Base-by-base conservation (phyloP, 2,797 vertebrate species). In the Peromyscus attwateri region DNA sequence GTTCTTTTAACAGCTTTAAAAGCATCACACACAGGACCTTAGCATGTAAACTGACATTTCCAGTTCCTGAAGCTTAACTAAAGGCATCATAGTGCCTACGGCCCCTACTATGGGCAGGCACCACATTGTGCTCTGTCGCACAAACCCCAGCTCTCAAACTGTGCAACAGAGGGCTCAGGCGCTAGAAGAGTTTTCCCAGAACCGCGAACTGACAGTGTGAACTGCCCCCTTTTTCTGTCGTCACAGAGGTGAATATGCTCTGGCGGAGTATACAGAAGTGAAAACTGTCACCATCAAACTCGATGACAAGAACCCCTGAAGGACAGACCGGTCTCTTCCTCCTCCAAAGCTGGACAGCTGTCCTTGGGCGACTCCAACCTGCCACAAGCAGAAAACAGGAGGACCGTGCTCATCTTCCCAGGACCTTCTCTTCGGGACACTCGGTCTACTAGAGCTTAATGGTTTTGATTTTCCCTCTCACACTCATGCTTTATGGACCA, bases 271-370 rank as follows among this genome's bases (percentile, higher is more conserved):
- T 97, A 99, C 99, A 0, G 99, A 99, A 98, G 99, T 99, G 97
- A 99, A 99, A 98, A 99, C 99, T 0, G 99, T 99, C 98, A 99
- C 99, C 96, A 99, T 99, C 97, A 99, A 99, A 98, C 98, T 99
- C 52, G 98, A 98, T 2, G 98, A 99, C 98, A 99, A 99, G 96
- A 98, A 91, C 55, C 97, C 98, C 34, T 99, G 98, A 98, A 52
- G 84, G 37, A 76, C 57, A 97, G 96, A 89, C 4, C 13, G 6
- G 27, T 16, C 73, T 82, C 80, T 89, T n/a, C n/a, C n/a, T 81
- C 97, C 93, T 96, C 88, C 83, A 93, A 93, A 75, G 37, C 70
- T 84, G 97, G 98, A 98, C 98, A 87, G 97, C 98, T 96, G 98
- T 98, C 98, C 97, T 98, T 98, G n/a, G 98, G 97, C 66, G 5